phyloP scores from a whole-genome alignment of 2,797 vertebrate species.

The Sebastes nivosus region DNA sequence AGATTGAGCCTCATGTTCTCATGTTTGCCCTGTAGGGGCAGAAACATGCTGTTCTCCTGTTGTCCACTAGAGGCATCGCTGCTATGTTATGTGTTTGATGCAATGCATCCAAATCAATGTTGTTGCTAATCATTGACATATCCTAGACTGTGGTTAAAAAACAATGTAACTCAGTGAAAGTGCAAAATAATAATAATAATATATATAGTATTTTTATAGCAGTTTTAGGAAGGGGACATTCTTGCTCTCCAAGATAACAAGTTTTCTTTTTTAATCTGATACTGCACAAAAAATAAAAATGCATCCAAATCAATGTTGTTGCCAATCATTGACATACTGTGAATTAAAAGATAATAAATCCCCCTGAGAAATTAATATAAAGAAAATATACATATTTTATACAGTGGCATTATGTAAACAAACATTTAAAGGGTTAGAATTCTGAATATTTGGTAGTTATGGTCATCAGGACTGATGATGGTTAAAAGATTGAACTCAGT shows the following conservation, averaged over 20 bases:
- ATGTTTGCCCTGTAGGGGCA: not conserved
- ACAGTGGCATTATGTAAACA: not conserved
- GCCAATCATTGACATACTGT: not conserved
- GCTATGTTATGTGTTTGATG: not conserved
- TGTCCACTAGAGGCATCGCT: not conserved
- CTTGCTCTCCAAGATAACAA: not conserved
- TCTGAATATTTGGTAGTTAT: not conserved
- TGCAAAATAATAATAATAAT: not conserved
- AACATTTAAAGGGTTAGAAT: not conserved
- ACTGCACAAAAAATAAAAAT: not conserved
- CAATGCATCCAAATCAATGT: not conserved
- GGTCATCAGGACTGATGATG: not conserved
- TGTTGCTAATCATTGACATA: not conserved
- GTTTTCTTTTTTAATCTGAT: too few relatives aligned
- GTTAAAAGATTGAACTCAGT: not conserved
- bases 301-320: not conserved
- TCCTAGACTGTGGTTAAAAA: not conserved
- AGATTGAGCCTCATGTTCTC: not conserved
- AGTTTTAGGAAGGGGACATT: not conserved
- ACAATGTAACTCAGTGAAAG: not conserved
- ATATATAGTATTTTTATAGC: not conserved
- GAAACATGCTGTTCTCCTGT: not conserved
- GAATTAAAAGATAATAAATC: not conserved
- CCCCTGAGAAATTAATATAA: not conserved
- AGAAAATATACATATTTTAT: not conserved